Conservation (phyloP, 2,113 vertebrate genomes). For the Asarcornis scutulata region DNA sequence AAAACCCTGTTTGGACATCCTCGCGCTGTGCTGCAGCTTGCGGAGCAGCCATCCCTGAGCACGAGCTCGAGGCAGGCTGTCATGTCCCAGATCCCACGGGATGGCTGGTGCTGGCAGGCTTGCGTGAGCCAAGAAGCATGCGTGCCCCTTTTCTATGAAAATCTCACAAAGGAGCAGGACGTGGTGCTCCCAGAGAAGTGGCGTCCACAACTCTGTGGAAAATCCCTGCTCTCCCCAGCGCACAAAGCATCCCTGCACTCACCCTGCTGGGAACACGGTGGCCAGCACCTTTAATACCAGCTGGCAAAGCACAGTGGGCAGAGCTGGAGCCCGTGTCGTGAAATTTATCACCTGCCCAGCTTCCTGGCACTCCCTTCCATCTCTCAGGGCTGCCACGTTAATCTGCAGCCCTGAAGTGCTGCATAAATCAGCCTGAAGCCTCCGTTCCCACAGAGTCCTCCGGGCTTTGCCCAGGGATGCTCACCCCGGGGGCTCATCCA, state of each 20-base stretch:
- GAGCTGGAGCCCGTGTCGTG: background rate
- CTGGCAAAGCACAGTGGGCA: no score
- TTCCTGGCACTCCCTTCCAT: background rate
- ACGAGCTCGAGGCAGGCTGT: background rate
- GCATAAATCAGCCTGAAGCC: background rate
- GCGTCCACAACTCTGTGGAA: background rate
- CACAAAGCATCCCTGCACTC: background rate
- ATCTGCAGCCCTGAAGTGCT: rapidly evolving
- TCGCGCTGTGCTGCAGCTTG: background rate
- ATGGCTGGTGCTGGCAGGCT: background rate
- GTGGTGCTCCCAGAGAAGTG: background rate
- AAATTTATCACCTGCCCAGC: background rate
- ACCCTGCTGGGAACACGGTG: background rate
- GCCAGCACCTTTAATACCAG: background rate
- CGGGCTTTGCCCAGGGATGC: background rate
- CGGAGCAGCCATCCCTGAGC: background rate
- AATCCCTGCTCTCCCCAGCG: background rate
- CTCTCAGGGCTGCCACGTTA: background rate
- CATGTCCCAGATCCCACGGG: rapidly evolving
- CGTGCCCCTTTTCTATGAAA: background rate
- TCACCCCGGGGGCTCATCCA: rapidly evolving
- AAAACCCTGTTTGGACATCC: background rate
- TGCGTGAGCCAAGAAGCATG: rapidly evolving
- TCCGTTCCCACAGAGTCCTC: background rate
- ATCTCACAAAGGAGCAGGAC: background rate